These are phyloP conservation scores for Crotalus helleri DNA, from an alignment of 2,113 vertebrate genomes.

Conservation along the genomic window DNA sequence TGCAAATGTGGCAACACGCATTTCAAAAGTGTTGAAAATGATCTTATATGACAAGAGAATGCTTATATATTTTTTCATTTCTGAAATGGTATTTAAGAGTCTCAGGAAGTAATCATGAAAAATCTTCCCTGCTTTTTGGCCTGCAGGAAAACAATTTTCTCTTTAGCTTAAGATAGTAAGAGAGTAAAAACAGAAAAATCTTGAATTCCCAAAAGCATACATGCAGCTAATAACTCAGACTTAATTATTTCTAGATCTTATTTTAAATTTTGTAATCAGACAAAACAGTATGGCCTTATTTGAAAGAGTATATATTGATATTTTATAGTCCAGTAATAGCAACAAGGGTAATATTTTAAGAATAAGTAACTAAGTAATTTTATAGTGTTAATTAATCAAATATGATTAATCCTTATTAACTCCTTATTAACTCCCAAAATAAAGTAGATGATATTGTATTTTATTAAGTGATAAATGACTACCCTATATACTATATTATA, in stretches of 20 bases:
- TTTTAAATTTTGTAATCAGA: conserved; percentile 91
- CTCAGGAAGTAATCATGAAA: conserved; percentile 45
- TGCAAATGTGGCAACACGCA: conserved; percentile 32
- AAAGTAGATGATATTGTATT: conserved; percentile 41
- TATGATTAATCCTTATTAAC: background rate
- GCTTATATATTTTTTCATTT: conserved; percentile 32
- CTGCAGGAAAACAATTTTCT: conserved; percentile 42
- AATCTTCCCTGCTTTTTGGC: conserved; percentile 43
- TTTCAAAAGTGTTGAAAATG: conserved; percentile 15
- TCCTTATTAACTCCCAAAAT: conserved; percentile 56
- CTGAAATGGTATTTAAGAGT: conserved; percentile 8
- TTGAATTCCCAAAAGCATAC: conserved; percentile 50
- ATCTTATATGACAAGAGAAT: background rate
- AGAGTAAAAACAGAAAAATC: conserved; percentile 59
- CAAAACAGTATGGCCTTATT: conserved; percentile 70
- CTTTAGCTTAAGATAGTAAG: conserved; percentile 69
- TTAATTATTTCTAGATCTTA: conserved; percentile 87
- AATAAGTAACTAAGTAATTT: conserved; percentile 64
- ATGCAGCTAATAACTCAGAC: conserved; percentile 72
- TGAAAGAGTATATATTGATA: background rate
- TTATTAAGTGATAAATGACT: conserved; percentile 50
- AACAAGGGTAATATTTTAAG: conserved; percentile 73
- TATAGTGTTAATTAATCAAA: conserved; percentile 63
- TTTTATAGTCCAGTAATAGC: conserved; percentile 62
- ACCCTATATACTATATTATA: conserved; percentile 40